Conservation (phyloP, 2,113 vertebrate genomes). For the Ptychochromis oligacanthus region DNA sequence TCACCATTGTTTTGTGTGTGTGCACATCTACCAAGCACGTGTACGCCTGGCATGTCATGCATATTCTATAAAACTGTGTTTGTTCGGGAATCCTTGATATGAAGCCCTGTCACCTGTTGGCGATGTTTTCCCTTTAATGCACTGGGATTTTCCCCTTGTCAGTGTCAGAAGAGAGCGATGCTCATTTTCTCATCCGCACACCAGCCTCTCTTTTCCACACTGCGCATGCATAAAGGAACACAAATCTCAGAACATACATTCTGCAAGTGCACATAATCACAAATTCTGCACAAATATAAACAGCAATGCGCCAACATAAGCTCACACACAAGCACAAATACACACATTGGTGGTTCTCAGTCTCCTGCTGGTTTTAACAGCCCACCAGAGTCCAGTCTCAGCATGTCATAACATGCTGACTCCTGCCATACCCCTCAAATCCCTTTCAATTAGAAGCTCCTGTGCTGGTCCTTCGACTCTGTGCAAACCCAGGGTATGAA, state of each 20-base stretch:
- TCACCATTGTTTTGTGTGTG: constrained; percentile 24
- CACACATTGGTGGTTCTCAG: constrained; percentile 67
- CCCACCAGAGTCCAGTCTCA: constrained; percentile 71
- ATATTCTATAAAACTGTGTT: constrained; percentile 72
- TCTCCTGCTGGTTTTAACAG: constrained; percentile 76
- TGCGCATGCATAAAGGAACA: constrained; percentile 28
- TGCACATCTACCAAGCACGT: constrained; percentile 32
- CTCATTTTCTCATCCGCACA: constrained; percentile 52
- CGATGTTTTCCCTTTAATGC: constrained; percentile 53
- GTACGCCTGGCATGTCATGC: constrained; percentile 52
- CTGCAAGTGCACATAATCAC: constrained; percentile 28
- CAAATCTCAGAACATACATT: constrained; percentile 23
- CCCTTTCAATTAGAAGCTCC: constrained; percentile 82
- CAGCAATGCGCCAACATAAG: constrained; percentile 16
- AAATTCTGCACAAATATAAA: constrained; percentile 40
- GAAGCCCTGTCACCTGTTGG: constrained; percentile 70
- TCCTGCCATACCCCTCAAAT: constrained; percentile 76
- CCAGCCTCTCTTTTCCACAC: constrained; percentile 12
- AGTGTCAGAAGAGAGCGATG: constrained; percentile 41
- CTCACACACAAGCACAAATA: constrained; percentile 37
- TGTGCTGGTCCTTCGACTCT: constrained; percentile 64
- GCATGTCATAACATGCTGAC: constrained; percentile 74
- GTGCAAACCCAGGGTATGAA: constrained; percentile 61
- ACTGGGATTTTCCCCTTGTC: constrained; percentile 50
- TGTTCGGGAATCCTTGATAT: constrained; percentile 59